Conservation (phyloP, 1,140 invertebrate species). For the Calephelis virginiensis region DNA sequence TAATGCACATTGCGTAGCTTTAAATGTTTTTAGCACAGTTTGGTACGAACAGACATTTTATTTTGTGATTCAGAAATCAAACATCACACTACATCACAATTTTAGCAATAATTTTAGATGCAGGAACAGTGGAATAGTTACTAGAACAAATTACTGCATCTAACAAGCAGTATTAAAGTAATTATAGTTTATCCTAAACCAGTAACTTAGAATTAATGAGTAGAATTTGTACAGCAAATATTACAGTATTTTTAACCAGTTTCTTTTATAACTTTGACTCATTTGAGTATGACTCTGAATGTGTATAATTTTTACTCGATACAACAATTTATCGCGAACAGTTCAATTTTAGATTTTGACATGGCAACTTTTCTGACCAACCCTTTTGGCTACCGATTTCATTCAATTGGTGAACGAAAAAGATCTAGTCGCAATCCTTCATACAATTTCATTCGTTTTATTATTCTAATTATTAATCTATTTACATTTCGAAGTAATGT, state of each 20-base stretch:
- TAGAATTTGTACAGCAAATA: slow-evolving; percentile 33
- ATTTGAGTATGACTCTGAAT: neutral
- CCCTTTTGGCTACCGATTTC: too few relatives aligned
- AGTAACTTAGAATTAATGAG: slow-evolving; percentile 29
- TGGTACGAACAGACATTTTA: slow-evolving; percentile 43
- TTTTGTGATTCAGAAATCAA: slow-evolving; percentile 9
- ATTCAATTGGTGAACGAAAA: too few relatives aligned
- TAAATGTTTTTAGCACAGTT: slow-evolving; percentile 64
- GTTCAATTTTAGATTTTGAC: neutral
- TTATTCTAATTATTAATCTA: too few relatives aligned
- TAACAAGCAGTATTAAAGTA: slow-evolving; percentile 65
- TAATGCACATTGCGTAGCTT: slow-evolving; percentile 72
- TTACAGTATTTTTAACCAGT: slow-evolving; percentile 19
- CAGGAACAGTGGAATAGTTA: slow-evolving; percentile 29
- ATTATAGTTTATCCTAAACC: slow-evolving; percentile 29
- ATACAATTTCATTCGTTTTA: too few relatives aligned
- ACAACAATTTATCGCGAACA: neutral
- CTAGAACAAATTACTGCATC: slow-evolving; percentile 45
- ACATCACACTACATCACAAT: slow-evolving; percentile 33
- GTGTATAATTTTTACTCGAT: slow-evolving; percentile 1
- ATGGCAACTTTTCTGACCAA: too few relatives aligned
- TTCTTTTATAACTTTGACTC: slow-evolving; percentile 1
- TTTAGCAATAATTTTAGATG: slow-evolving; percentile 41
- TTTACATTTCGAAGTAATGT: too few relatives aligned
- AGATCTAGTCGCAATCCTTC: too few relatives aligned